A percentile compares a stretch with the other conserved stretches of the same genome.
Conservation (phyloP, 2,113 vertebrate genomes). For the Solea senegalensis region DNA sequence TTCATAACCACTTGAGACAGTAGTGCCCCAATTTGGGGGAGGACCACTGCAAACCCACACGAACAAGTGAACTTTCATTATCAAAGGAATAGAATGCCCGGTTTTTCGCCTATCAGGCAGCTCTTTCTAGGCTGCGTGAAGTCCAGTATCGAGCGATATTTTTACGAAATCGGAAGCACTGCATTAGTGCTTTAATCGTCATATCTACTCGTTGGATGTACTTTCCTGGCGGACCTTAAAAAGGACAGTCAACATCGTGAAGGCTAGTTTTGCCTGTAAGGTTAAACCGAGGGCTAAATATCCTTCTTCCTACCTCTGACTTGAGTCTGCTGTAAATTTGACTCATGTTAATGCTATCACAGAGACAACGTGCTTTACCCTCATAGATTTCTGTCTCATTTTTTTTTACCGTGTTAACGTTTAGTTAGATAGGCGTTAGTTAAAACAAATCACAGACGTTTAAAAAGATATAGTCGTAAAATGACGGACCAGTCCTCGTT, state of each 20-base stretch:
- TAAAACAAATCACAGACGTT: neutral
- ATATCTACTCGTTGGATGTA: neutral
- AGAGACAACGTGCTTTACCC: constrained; percentile 17
- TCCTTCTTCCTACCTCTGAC: rapidly evolving
- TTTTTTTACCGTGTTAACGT: neutral
- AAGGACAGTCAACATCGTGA: no score
- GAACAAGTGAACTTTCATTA: constrained; percentile 11
- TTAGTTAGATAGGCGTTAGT: neutral
- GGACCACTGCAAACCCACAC: neutral
- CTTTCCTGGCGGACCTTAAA: rapidly evolving
- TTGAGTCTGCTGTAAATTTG: neutral
- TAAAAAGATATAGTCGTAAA: neutral
- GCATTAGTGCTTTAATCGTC: rapidly evolving
- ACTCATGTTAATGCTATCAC: constrained; percentile 30
- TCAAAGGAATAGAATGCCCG: neutral
- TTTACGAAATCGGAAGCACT: neutral
- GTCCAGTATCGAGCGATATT: rapidly evolving
- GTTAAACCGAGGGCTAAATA: rapidly evolving
- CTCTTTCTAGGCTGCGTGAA: rapidly evolving
- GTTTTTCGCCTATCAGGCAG: rapidly evolving
- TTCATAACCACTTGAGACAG: neutral
- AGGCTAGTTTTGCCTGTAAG: neutral
- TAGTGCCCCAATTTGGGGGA: neutral
- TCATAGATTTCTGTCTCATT: constrained; percentile 1
- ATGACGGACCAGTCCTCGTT: constrained; percentile 82